These are phyloP conservation scores for Lepidothrix coronata DNA, from an alignment of 2,113 vertebrate genomes.

Conservation along the genomic window DNA sequence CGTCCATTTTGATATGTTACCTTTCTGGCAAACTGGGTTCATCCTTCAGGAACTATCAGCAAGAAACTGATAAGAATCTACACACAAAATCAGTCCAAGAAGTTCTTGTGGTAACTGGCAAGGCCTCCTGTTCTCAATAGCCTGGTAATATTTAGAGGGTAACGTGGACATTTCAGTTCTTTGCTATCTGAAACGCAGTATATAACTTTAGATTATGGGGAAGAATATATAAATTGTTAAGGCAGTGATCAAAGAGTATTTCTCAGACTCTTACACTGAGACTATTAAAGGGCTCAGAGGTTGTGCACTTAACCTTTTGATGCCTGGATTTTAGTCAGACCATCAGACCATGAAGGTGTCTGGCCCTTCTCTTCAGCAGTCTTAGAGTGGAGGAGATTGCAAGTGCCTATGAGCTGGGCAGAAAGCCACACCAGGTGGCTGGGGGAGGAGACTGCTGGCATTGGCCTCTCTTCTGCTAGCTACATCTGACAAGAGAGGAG, in stretches of 20 bases:
- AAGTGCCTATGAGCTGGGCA: neutral
- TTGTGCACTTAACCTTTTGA: neutral
- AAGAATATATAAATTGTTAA: neutral
- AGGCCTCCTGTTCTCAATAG: neutral
- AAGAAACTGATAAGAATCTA: neutral
- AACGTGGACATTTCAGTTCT: neutral
- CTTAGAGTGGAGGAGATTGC: neutral
- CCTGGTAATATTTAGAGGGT: neutral
- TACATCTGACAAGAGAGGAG: neutral
- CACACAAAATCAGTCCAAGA: neutral
- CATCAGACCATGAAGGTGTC: neutral
- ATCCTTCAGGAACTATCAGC: neutral
- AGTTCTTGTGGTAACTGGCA: neutral
- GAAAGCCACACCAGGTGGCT: neutral
- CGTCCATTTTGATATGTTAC: neutral
- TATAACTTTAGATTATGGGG: neutral
- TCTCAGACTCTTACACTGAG: neutral
- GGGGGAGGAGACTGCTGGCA: neutral
- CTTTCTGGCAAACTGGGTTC: neutral
- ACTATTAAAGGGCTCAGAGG: neutral
- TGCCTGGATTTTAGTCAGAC: neutral
- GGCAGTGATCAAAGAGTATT: neutral
- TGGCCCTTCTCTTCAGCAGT: neutral
- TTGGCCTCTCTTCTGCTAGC: neutral
- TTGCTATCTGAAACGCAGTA: neutral